These are phyloP conservation scores for Polyploca ridens DNA, from an alignment of 2,888 invertebrate species.

Conservation along the genomic window DNA sequence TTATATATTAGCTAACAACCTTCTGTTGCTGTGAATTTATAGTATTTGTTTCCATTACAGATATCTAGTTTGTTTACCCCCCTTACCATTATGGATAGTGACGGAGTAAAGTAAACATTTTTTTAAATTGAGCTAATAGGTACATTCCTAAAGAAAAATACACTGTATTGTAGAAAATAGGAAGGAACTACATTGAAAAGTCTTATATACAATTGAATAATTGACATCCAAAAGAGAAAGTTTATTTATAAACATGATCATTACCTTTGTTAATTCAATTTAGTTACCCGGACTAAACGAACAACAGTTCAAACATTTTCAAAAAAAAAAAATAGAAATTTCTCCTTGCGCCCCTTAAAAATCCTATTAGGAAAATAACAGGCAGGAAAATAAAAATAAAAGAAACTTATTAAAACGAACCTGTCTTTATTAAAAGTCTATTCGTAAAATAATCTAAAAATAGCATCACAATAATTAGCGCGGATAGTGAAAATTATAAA, in stretches of 20 bases:
- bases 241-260: neutral
- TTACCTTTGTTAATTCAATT: neutral
- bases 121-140: neutral
- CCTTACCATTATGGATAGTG: neutral
- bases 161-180: neutral
- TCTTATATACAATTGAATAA: neutral
- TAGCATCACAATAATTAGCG: constrained; percentile 79
- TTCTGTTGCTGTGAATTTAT: constrained; percentile 12
- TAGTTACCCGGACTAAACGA: neutral
- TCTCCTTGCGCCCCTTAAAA: constrained; percentile 6
- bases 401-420: constrained; percentile 64
- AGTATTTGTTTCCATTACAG: neutral
- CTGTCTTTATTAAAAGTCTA: constrained; percentile 80
- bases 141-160: neutral
- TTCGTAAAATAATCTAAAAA: constrained; percentile 78
- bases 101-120: neutral
- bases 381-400: constrained; percentile 52
- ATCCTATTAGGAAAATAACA: constrained; percentile 22
- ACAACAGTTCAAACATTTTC: neutral
- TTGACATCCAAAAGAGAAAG: neutral
- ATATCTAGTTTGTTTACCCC: neutral
- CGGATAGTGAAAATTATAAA: constrained; percentile 61
- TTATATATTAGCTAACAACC: constrained; percentile 28
- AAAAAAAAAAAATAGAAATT: neutral
- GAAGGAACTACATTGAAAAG: neutral